Evolutionary conservation across 2,113 vertebrate species (phyloP), one percentile per base, ranked within the genome.

Genomic region (Alligator sinensis): DNA sequence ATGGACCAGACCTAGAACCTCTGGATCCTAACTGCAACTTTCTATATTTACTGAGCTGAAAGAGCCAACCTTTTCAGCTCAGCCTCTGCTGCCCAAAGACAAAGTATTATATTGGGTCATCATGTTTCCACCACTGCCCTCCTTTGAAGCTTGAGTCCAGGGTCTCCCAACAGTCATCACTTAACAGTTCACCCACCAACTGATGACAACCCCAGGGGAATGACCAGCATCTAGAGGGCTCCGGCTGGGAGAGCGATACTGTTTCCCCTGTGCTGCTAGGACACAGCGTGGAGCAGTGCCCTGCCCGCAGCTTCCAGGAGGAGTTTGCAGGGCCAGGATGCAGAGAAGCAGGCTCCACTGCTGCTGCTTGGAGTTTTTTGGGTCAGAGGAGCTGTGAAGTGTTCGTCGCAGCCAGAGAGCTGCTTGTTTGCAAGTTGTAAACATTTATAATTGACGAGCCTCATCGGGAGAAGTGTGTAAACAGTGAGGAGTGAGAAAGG

Each of bases 381-480:
- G 89, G 89, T 76, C 38, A 21, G 25, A 64, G 80, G 13, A 34
- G 70, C 77, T 3, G 16, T n/a, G 77, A 64, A 54, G 60, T 62
- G 34, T 83, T 34, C 85, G 57, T 77, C 62, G 76, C 70, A 81
- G 77, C 15, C 77, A 58, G 82, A 47, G 72, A 58, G 47, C 77
- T 62, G 63, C 55, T 76, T 85, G 83, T 47, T 1, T 4, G 63
- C 58, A 77, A 54, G 77, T 91, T 88, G 88, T 85, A 91, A 89
- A 57, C 34, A 80, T 1, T 81, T 72, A 87, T 58, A 5, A 68
- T 83, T 5, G 2, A 9, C 1, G 5, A 6, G 21, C 82, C 72
- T 74, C 59, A 47, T 77, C 1, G 4, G 80, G 58, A 47, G 11
- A 4, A 58, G 19, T 82, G 63, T 95, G 78, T 82, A 80, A 34